Base-by-base conservation (phyloP, 2,113 vertebrate species). In the Podarcis cretensis region DNA sequence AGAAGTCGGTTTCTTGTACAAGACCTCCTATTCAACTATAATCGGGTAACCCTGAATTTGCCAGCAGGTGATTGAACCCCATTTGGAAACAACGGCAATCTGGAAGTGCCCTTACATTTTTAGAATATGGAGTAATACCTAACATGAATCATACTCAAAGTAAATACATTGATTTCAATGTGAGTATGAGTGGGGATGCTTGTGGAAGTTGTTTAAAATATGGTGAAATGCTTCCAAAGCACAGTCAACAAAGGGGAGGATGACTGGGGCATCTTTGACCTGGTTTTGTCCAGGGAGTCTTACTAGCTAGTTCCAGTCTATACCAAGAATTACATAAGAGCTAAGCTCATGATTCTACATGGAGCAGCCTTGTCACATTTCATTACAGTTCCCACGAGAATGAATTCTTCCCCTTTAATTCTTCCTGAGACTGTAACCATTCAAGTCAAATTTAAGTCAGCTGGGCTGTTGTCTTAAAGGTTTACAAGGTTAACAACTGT, bases 341-440 rank as follows among this genome's bases (percentile, higher is more conserved):
- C 30, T 32, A 66, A 83, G 73, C 21, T 37, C 71, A 13, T 2
- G 80, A 63, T 91, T 85, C 54, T 75, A 5, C 9, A 16, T 18
- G 14, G 37, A 73, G n/a, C 2, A 82, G 0, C 5, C 43, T 30
- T 85, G 65, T 21, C 35, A 57, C 32, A 2, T 43, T 84, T 89
- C 20, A 43, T 25, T 3, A 2, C 30, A 73, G 63, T 89, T 85
- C 88, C 68, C 12, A 20, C 30, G 84, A 43, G n/a, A 78, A 14
- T n/a, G 66, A 16, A 59, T 35, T 9, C 0, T 54, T 71, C 74
- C 84, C 87, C 66, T 0, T 87, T 84, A 73, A 74, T 12, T 76
- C 14, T 75, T 85, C 73, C 32, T 48, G 63, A 77, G 87, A 65
- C 35, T 88, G 87, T 85, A 92, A 86, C 77, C 65, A 84, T 86